These are phyloP conservation scores for Polydrusus cervinus DNA, from an alignment of 2,888 invertebrate species.

Conservation along the genomic window DNA sequence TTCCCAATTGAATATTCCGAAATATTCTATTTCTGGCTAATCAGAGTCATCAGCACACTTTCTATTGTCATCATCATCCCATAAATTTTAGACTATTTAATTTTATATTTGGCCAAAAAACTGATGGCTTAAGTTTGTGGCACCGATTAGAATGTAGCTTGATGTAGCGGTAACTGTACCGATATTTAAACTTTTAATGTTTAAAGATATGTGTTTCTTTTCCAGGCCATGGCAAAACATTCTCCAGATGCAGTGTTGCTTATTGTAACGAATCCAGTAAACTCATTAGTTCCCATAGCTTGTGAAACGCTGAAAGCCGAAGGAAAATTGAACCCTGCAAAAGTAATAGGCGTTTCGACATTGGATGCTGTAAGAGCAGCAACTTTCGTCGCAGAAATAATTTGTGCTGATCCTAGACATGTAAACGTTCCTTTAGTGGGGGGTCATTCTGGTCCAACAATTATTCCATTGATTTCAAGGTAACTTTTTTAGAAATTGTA, in stretches of 20 bases:
- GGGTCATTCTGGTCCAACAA: conserved; percentile 96
- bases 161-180: too few species aligned
- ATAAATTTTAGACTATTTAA: too few species aligned
- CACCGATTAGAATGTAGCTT: too few species aligned
- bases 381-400: conserved; percentile 91
- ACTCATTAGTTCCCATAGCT: conserved; percentile 71
- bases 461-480: conserved; percentile 90
- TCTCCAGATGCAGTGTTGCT: conserved; percentile 70
- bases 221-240: conserved; percentile 64
- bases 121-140: too few species aligned
- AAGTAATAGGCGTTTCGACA: conserved; percentile 96
- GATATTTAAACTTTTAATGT: too few species aligned
- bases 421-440: conserved; percentile 94
- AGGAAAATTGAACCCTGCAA: conserved; percentile 80
- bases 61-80: too few species aligned
- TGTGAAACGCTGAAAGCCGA: conserved; percentile 73
- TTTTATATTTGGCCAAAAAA: too few species aligned
- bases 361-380: conserved; percentile 94
- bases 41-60: too few species aligned
- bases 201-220: neutral
- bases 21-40: too few species aligned
- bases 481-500: neutral
- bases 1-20: too few species aligned
- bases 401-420: conserved; percentile 85
- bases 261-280: conserved; percentile 72